Evolutionary conservation across 2,888 invertebrate genomes (phyloP).

Genomic region (Lamproptera curius): DNA sequence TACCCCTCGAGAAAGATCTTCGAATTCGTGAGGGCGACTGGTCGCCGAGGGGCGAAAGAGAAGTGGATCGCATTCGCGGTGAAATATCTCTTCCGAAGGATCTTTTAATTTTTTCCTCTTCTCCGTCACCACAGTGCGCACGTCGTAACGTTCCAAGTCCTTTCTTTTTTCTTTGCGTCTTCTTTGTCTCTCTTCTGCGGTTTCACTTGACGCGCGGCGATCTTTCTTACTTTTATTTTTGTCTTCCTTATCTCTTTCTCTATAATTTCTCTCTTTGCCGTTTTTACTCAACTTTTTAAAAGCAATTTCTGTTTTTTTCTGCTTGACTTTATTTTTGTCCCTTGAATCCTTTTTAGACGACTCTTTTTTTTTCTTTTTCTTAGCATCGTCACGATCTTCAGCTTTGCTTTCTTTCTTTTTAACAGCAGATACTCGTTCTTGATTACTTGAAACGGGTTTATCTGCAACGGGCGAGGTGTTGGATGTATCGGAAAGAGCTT

Average conservation of each 20-base stretch:
- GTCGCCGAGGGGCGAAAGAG: conserved; percentile 27
- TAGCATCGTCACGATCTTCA: conserved; percentile 41
- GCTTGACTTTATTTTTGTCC: conserved; percentile 59
- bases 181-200: conserved; percentile 49
- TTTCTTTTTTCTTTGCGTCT: conserved; percentile 80
- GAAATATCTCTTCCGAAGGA: conserved; percentile 88
- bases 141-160: conserved; percentile 90
- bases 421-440: conserved; percentile 79
- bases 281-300: conserved; percentile 91
- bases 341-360: conserved; percentile 70
- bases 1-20: conserved; percentile 23
- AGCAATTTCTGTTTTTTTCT: conserved; percentile 74
- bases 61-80: conserved; percentile 47
- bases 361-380: conserved; percentile 75
- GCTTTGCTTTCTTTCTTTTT: conserved; percentile 42
- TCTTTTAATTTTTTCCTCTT: conserved; percentile 83
- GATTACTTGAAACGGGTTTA: conserved; percentile 53
- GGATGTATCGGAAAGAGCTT: conserved; percentile 56
- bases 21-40: conserved; percentile 28
- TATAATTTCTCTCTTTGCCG: conserved; percentile 87
- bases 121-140: conserved; percentile 86
- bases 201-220: conserved; percentile 34
- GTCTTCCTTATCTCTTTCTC: conserved; percentile 76
- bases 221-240: conserved; percentile 51
- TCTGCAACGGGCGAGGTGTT: conserved; percentile 41